A percentile compares a stretch with the other conserved stretches of the same genome.
phyloP scores from a whole-genome alignment of 2,113 vertebrate genomes.

The Micromys minutus region DNA sequence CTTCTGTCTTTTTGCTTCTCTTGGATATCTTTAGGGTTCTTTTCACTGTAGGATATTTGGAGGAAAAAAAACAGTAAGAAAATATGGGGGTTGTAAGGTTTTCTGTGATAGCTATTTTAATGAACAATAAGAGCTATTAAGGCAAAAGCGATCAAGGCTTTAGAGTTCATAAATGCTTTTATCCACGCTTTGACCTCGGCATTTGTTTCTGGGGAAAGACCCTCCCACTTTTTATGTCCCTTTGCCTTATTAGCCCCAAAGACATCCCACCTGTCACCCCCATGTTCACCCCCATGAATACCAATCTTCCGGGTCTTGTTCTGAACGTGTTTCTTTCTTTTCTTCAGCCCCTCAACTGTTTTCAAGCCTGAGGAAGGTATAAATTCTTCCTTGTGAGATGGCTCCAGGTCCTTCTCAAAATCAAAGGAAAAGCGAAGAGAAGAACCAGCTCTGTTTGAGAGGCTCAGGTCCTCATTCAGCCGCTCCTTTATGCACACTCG shows the following conservation, averaged over 20 bases:
- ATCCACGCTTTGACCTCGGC: not conserved
- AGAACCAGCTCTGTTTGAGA: not conserved
- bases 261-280: not conserved
- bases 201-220: not conserved
- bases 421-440: not conserved
- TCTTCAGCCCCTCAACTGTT: not conserved
- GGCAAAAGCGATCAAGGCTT: not conserved
- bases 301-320: constrained; percentile 12
- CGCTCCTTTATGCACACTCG: not conserved
- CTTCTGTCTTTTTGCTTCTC: not conserved
- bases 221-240: not conserved
- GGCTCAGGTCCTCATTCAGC: constrained; percentile 67
- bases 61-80: constrained; percentile 2
- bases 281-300: constrained; percentile 32
- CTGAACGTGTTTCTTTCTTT: not conserved
- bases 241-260: not conserved
- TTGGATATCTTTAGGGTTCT: constrained; percentile 33
- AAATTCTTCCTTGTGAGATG: not conserved
- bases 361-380: not conserved
- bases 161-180: constrained; percentile 15
- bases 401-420: not conserved
- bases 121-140: not conserved
- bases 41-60: constrained; percentile 59
- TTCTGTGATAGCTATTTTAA: not conserved
- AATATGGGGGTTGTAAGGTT: not conserved